Percentiles rank a stretch among this genome's conserved stretches.
phyloP scores from a whole-genome alignment of 2,113 vertebrate species.

The Numida meleagris region DNA sequence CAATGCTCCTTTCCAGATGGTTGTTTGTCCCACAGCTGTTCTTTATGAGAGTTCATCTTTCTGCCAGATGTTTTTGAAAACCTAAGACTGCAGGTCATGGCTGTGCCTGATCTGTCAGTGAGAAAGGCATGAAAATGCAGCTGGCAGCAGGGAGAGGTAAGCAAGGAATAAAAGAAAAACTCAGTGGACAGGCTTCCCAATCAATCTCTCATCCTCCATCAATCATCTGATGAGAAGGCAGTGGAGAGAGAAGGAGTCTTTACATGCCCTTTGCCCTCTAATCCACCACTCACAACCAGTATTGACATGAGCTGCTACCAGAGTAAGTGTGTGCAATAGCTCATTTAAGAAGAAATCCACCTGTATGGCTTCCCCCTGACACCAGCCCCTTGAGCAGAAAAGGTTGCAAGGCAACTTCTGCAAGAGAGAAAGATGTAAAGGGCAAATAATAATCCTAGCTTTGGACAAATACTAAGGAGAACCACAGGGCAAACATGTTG shows the following conservation, averaged over 20 bases:
- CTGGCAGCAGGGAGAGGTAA: not conserved
- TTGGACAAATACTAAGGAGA: not conserved
- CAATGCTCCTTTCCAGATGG: not conserved
- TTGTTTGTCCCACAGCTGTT: not conserved
- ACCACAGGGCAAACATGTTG: accelerated
- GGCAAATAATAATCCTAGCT: not conserved
- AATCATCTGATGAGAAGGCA: not conserved
- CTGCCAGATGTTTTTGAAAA: slow-evolving; percentile 10
- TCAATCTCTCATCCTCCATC: slow-evolving; percentile 9
- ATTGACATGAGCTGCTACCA: not conserved
- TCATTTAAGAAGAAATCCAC: slow-evolving; percentile 26
- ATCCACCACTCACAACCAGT: not conserved
- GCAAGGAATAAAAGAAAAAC: not conserved
- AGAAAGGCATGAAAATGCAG: not conserved
- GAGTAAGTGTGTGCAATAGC: not conserved
- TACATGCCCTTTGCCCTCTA: not conserved
- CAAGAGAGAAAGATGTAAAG: not conserved
- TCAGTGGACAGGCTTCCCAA: not conserved
- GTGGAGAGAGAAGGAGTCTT: not conserved
- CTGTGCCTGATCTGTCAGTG: not conserved
- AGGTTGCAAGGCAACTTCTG: not conserved
- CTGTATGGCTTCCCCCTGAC: not conserved
- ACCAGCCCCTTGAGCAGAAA: not conserved
- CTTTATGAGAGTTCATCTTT: not conserved
- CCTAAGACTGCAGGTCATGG: not conserved